Percentiles rank a stretch among this genome's conserved stretches.
Evolutionary conservation across 2,888 invertebrate genomes (phyloP).

Genomic region (Helicoverpa assulta): DNA sequence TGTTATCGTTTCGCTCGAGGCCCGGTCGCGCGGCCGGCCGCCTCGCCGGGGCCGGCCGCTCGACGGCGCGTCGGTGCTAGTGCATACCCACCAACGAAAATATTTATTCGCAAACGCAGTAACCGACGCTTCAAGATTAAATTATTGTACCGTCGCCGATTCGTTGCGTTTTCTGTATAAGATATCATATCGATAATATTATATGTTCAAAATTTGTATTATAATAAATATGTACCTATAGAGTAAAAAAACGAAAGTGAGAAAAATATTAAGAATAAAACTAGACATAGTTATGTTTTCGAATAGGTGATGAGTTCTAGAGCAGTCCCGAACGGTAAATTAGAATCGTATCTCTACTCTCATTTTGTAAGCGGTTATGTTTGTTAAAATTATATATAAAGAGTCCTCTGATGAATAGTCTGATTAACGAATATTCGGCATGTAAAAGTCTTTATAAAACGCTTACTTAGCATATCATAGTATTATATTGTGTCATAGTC

Average conservation of each 20-base stretch:
- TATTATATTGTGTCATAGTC: constrained; percentile 91
- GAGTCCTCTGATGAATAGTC: constrained; percentile 90
- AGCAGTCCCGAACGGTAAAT: constrained; percentile 81
- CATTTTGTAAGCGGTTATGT: constrained; percentile 89
- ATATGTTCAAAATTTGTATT: constrained; percentile 90
- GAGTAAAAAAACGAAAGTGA: constrained; percentile 89
- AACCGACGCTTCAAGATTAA: constrained; percentile 86
- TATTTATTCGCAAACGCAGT: constrained; percentile 87
- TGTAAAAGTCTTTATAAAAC: constrained; percentile 91
- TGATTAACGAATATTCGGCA: constrained; percentile 90
- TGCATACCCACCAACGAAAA: constrained; percentile 81
- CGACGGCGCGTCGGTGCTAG: constrained; percentile 52
- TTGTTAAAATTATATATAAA: constrained; percentile 90
- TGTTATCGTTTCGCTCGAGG: constrained; percentile 58
- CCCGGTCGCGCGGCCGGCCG: constrained; percentile 57
- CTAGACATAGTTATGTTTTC: constrained; percentile 88
- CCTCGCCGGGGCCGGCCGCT: constrained; percentile 46
- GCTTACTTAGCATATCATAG: constrained; percentile 91
- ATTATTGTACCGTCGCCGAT: constrained; percentile 87
- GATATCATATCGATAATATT: constrained; percentile 89
- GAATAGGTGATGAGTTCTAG: constrained; percentile 86
- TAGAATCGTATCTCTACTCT: constrained; percentile 85
- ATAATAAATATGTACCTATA: constrained; percentile 89
- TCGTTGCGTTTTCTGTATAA: constrained; percentile 89
- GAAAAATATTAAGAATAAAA: constrained; percentile 89